phyloP scores from a whole-genome alignment of 2,888 invertebrate genomes.

The Lithophane leautieri region DNA sequence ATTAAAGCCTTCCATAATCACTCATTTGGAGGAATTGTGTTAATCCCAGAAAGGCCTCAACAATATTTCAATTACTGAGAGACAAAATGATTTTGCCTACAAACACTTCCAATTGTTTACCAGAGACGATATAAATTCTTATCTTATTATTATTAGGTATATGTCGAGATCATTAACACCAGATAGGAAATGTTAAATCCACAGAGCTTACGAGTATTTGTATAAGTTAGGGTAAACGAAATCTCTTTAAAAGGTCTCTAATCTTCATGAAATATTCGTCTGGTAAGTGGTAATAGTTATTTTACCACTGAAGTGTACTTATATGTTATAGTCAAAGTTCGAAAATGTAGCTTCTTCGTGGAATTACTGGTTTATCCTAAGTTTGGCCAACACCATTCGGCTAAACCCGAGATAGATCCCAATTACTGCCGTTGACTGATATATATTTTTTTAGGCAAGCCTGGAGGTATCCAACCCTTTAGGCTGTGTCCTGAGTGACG shows the following conservation, averaged over 20 bases:
- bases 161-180: slow-evolving; percentile 7
- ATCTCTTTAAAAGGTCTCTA: not conserved
- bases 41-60: slow-evolving; percentile 18
- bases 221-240: not conserved
- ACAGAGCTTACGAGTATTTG: not conserved
- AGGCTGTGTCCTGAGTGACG: too few species aligned
- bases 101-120: slow-evolving; percentile 11
- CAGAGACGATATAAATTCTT: slow-evolving; percentile 12
- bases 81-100: not conserved
- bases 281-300: not conserved
- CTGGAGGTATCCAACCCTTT: too few species aligned
- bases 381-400: too few species aligned
- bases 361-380: too few species aligned
- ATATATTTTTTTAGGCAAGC: too few species aligned
- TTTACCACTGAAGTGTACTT: not conserved
- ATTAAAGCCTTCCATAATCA: slow-evolving; percentile 3
- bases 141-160: not conserved
- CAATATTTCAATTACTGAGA: slow-evolving; percentile 18
- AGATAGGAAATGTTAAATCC: not conserved
- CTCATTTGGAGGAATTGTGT: not conserved
- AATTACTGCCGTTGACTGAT: too few species aligned
- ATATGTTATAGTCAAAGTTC: too few species aligned
- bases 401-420: too few species aligned
- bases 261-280: not conserved
- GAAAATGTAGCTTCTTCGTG: too few species aligned